Base-by-base conservation (phyloP, 2,797 vertebrate genomes). In the Chlorospingus flavigularis region DNA sequence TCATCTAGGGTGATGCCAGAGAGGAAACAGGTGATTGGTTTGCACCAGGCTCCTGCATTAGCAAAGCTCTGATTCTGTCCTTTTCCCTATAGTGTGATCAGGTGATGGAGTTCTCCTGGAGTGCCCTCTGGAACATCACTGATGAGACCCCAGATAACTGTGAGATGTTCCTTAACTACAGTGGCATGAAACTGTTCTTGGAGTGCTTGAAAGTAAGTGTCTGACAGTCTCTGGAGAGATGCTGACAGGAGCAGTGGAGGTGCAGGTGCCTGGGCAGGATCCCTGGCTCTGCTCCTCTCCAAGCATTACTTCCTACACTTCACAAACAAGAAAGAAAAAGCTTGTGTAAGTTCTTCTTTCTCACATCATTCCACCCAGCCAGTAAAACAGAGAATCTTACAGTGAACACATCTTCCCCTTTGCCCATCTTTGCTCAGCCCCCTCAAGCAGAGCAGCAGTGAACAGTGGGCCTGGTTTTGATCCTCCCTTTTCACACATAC, bases 101-200 rank as follows among this genome's bases (percentile, higher is more conserved):
- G 97, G 99, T 99, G 94, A 99, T 99, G 99, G 99, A 99, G 98
- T 99, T 99, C 94, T 99, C 99, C 80, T 99, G 99, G 99, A 99
- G 99, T 1, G 99, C 99, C 18, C 97, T 99, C 79, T 99, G 99
- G 99, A 99, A 99, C 97, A 99, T 99, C 97, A 99, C 99, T 0
- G 99, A 99, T 4, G 99, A 99, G 97, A 99, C 99, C 0, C 99
- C 99, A 0, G 99, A 99, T 97, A 99, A 99, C 97, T 99, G 99
- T 12, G 99, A 99, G 97, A 99, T 99, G 99, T 99, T 99, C 96
- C 99, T 99, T 81, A 99, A 98, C 97, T 99, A 98, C 97, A 98
- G 98, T 0, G 99, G 99, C 94, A 99, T 99, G 99, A 99, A 98
- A 80, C 98, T 99, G 37, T 99, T 99, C 90, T 96, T 99, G 80